phyloP scores from a whole-genome alignment of 2,797 vertebrate genomes.

The Coilia nasus region DNA sequence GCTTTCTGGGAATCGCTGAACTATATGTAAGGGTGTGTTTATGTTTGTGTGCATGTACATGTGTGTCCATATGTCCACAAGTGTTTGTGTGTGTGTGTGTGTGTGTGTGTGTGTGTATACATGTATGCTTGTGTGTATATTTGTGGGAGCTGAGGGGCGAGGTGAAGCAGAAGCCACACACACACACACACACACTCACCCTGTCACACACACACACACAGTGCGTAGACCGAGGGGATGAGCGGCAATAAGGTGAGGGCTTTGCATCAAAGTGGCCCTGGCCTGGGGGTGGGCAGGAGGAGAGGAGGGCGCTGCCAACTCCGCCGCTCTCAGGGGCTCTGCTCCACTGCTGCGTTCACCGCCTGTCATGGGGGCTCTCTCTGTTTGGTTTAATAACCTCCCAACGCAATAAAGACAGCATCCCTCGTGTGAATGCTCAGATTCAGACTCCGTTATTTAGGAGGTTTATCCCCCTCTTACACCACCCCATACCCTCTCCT shows the following conservation, averaged over 20 bases:
- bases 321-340: constrained; percentile 18
- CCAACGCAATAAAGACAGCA: constrained; percentile 35
- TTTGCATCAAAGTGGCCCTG: constrained; percentile 46
- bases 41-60: neutral
- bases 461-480: neutral
- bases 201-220: neutral
- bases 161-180: neutral
- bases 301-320: constrained; percentile 35
- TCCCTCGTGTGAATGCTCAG: constrained; percentile 44
- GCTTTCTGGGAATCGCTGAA: constrained; percentile 38
- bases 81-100: neutral
- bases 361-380: constrained; percentile 30
- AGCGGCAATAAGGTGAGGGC: constrained; percentile 44
- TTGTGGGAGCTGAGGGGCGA: neutral
- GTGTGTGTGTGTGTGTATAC: neutral
- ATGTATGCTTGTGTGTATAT: neutral
- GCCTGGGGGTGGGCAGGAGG: constrained; percentile 34
- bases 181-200: neutral
- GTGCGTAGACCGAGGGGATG: constrained; percentile 28
- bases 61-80: neutral
- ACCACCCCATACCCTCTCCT: neutral
- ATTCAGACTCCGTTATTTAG: constrained; percentile 36
- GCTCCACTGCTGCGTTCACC: neutral
- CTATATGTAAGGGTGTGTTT: constrained; percentile 25
- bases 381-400: constrained; percentile 50